These are phyloP conservation scores for Sebastes nivosus DNA, from an alignment of 2,797 vertebrate species.

Conservation along the genomic window DNA sequence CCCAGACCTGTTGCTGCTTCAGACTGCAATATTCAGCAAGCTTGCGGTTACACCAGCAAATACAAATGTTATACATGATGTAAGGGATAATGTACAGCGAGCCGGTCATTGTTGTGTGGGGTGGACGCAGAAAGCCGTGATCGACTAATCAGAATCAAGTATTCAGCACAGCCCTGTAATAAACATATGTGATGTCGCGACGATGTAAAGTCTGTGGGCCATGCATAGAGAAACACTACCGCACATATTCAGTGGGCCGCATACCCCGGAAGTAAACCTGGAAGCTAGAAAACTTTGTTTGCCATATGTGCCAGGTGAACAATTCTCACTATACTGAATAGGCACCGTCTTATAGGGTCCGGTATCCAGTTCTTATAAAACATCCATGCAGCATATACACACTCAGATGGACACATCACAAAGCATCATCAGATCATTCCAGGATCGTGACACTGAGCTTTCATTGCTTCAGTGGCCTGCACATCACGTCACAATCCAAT, in stretches of 20 bases:
- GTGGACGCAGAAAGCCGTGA: no score
- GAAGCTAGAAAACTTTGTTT: neutral
- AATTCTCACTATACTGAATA: neutral
- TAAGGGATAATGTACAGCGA: no score
- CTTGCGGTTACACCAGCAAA: neutral
- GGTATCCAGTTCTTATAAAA: neutral
- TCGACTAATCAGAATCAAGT: no score
- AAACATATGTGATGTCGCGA: no score
- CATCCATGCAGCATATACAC: neutral
- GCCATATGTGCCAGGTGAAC: neutral
- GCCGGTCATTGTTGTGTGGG: no score
- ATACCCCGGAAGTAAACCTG: neutral
- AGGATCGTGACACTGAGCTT: neutral
- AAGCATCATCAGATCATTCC: neutral
- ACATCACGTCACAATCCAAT: neutral
- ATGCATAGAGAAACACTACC: no score
- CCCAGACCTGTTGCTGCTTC: neutral
- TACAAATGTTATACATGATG: neutral
- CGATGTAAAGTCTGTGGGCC: no score
- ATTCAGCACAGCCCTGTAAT: no score
- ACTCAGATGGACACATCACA: neutral
- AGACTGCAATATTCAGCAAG: neutral
- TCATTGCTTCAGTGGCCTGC: neutral
- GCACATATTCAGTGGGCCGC: neutral
- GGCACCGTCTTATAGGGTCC: neutral